A percentile compares a stretch with the other conserved stretches of the same genome.
These are phyloP conservation scores for Plagodis pulveraria DNA, from an alignment of 2,888 invertebrate species.

Conservation along the genomic window DNA sequence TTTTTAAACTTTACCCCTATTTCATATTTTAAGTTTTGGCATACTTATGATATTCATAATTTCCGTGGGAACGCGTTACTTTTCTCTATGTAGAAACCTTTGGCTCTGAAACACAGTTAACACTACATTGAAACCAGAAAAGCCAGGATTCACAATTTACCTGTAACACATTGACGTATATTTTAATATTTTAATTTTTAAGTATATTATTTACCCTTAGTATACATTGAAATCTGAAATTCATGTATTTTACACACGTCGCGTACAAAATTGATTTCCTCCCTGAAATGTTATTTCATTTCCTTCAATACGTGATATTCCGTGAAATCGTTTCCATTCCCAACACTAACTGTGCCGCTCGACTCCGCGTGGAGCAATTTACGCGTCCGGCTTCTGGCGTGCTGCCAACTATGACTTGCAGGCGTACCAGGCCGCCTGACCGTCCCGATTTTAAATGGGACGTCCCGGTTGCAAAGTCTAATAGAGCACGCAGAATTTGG, in stretches of 20 bases:
- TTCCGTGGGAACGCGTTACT: too few species aligned
- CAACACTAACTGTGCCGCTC: slow-evolving; percentile 23
- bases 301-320: slow-evolving; percentile 2
- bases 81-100: too few species aligned
- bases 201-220: too few species aligned
- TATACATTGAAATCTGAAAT: not conserved
- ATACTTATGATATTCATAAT: too few species aligned
- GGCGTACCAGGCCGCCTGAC: slow-evolving; percentile 1
- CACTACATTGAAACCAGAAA: too few species aligned
- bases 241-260: not conserved
- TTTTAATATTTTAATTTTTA: not conserved
- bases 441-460: slow-evolving; percentile 20
- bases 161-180: too few species aligned
- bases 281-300: slow-evolving; percentile 4
- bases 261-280: slow-evolving; percentile 4
- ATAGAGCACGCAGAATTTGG: not conserved
- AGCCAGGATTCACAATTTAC: too few species aligned
- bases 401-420: slow-evolving; percentile 26
- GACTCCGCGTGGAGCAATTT: slow-evolving; percentile 30
- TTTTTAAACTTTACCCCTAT: too few species aligned
- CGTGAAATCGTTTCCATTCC: slow-evolving; percentile 24
- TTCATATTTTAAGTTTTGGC: too few species aligned
- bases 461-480: slow-evolving; percentile 3
- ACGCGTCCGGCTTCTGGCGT: slow-evolving; percentile 31
- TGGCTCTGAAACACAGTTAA: too few species aligned